Evolutionary conservation across 92 coral and sea anemone species (phyloP).

Genomic region (Umimayanthus kanabou): DNA sequence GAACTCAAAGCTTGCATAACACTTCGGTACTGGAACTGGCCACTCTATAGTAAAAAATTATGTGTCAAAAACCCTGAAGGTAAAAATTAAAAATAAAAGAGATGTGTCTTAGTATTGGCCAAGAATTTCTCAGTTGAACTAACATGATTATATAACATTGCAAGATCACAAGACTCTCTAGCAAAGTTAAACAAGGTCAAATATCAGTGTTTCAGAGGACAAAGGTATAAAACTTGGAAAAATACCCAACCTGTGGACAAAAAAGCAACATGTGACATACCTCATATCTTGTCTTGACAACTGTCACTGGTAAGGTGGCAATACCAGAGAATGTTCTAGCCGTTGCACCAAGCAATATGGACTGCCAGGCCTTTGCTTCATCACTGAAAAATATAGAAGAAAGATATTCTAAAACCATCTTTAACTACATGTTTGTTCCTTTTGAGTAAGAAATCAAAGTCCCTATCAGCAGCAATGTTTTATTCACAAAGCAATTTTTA

Average conservation of each 20-base stretch:
- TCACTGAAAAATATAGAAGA: conserved; percentile 39
- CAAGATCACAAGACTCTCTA: not conserved
- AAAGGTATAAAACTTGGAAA: not conserved
- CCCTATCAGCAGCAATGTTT: not conserved
- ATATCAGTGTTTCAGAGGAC: not conserved
- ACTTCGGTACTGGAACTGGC: conserved; percentile 76
- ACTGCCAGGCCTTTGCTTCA: conserved; percentile 67
- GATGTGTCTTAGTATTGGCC: not conserved
- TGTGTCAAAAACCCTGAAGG: not conserved
- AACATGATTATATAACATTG: not conserved
- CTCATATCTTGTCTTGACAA: conserved; percentile 92
- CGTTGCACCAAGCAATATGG: conserved; percentile 77
- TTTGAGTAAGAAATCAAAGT: no score
- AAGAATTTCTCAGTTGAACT: not conserved
- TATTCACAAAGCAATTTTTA: no score
- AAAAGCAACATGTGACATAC: conserved; percentile 40
- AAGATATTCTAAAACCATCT: not conserved
- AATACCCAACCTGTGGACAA: not conserved
- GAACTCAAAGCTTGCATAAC: conserved; percentile 76
- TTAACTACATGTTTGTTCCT: not conserved
- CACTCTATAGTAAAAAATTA: conserved; percentile 70
- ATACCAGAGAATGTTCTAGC: conserved; percentile 87
- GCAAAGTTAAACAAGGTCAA: not conserved
- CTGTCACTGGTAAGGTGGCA: conserved; percentile 84
- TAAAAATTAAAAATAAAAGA: conserved; percentile 1